Conservation (phyloP, 2,888 invertebrate species). For the Acanthosepion lycidas region DNA sequence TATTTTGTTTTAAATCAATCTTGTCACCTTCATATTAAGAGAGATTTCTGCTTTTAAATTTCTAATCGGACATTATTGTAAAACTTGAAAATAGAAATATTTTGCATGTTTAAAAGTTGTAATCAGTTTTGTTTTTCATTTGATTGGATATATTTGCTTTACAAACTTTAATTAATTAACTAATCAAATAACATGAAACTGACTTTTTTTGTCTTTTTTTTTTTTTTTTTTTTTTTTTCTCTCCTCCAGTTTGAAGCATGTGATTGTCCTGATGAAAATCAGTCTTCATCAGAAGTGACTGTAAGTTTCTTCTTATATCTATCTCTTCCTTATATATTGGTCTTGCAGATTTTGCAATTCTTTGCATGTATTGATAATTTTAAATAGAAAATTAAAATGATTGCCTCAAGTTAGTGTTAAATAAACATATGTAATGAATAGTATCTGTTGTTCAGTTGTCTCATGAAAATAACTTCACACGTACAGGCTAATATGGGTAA, state of each 20-base stretch:
- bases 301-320: background rate
- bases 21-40: too few relatives aligned
- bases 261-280: slow-evolving; percentile 43
- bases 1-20: too few relatives aligned
- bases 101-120: too few relatives aligned
- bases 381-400: too few relatives aligned
- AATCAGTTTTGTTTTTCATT: background rate
- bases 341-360: background rate
- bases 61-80: too few relatives aligned
- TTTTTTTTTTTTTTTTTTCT: background rate
- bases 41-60: too few relatives aligned
- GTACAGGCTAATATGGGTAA: too few relatives aligned
- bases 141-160: background rate
- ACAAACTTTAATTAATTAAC: background rate
- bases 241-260: slow-evolving; percentile 45
- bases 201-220: background rate
- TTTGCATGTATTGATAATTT: background rate
- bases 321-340: background rate
- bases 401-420: too few relatives aligned
- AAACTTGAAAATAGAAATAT: too few relatives aligned
- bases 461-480: background rate
- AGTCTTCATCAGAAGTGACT: slow-evolving; percentile 42
- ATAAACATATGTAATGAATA: background rate
- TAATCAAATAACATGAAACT: background rate
- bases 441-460: background rate